Conservation (phyloP, 1,140 invertebrate genomes). For the Polypedilum vanderplanki region DNA sequence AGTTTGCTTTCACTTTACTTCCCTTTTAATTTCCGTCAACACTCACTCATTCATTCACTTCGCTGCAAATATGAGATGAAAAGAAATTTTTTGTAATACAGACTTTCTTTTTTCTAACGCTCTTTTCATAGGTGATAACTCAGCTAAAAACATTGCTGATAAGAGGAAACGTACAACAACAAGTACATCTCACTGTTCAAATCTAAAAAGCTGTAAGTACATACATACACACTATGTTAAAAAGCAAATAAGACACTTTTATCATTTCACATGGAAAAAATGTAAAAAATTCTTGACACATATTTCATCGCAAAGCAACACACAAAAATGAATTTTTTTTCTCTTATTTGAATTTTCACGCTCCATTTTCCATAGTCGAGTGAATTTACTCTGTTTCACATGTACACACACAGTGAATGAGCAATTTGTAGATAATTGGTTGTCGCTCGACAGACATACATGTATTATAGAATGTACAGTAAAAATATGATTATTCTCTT, state of each 20-base stretch:
- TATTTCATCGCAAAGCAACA: no score
- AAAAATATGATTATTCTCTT: no score
- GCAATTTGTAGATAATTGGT: slow-evolving; percentile 1
- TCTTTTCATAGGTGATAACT: slow-evolving; percentile 15
- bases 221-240: not conserved
- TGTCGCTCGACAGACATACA: not conserved
- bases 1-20: no score
- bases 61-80: not conserved
- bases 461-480: not conserved
- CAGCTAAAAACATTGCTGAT: not conserved
- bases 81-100: not conserved
- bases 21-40: no score
- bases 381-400: not conserved
- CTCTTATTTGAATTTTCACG: not conserved
- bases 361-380: slow-evolving; percentile 10
- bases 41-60: no score
- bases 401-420: not conserved
- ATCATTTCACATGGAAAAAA: no score
- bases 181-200: not conserved
- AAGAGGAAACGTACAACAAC: not conserved
- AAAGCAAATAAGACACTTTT: no score
- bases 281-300: no score
- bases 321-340: not conserved
- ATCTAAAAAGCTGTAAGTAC: slow-evolving; percentile 6
- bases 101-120: not conserved